These are phyloP conservation scores for Phainopepla nitens DNA, from an alignment of 2,113 vertebrate genomes.

Conservation along the genomic window DNA sequence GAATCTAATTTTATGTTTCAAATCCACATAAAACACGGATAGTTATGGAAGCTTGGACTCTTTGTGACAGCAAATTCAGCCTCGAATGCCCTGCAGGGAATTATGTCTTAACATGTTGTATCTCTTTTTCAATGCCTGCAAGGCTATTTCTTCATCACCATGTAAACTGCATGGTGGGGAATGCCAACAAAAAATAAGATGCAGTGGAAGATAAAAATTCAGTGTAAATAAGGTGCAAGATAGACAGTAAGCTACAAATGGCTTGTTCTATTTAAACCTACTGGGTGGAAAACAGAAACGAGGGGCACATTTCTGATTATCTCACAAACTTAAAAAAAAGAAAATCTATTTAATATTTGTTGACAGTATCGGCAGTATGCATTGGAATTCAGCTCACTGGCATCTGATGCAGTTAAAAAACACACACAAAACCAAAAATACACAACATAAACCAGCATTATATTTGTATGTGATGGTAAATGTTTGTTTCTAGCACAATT, in stretches of 20 bases:
- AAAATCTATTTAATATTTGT: conserved; percentile 27
- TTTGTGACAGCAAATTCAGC: conserved; percentile 48
- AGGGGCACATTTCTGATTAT: conserved; percentile 39
- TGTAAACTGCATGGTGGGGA: conserved; percentile 60
- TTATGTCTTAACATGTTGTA: conserved; percentile 58
- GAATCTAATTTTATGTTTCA: conserved; percentile 74
- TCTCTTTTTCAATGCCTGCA: conserved; percentile 40
- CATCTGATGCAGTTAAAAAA: conserved; percentile 5
- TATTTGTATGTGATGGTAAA: conserved; percentile 7
- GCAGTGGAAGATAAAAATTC: conserved; percentile 40
- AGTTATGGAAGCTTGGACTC: conserved; percentile 61
- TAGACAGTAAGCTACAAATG: conserved; percentile 47
- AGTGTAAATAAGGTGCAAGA: conserved; percentile 56
- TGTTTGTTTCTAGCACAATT: conserved; percentile 29
- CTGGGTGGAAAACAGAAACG: conserved; percentile 22
- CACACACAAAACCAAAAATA: background rate
- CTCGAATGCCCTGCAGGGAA: conserved; percentile 53
- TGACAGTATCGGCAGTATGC: conserved; percentile 20
- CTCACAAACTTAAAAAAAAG: background rate
- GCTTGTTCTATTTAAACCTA: conserved; percentile 54
- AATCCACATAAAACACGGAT: conserved; percentile 62
- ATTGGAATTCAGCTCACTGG: background rate
- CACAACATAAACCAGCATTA: background rate
- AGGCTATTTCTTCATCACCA: conserved; percentile 54
- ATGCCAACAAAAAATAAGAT: conserved; percentile 58